Base-by-base conservation (phyloP, 2,113 vertebrate species). In the Sorex fumeus region DNA sequence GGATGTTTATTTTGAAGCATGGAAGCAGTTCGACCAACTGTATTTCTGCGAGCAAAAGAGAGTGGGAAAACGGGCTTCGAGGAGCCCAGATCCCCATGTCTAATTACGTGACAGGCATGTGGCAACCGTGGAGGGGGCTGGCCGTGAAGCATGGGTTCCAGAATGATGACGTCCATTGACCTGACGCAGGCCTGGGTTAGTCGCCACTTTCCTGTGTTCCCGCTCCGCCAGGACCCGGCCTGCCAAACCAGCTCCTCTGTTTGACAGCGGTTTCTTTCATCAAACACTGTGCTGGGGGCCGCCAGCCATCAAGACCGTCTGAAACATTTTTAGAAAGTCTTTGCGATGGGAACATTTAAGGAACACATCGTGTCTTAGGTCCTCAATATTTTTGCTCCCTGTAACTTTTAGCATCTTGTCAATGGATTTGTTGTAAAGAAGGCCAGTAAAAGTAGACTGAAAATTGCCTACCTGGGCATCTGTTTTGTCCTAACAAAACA, bases 321-420 rank as follows among this genome's bases (percentile, higher is more conserved):
- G 72, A 57, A 43, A 28, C 53, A 57, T 16, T 45, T 16, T 45
- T 28, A 36, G 57, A 62, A 74, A 72, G 71, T 62, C 60, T 60
- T 40, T 57, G 3, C 75, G 7, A n/a, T 71, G 18, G 5, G 34
- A 19, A 64, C 40, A 60, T 47, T 74, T 45, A 43, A 71, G 71
- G 40, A 77, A 18, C 8, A 34, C 0, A 0, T 21, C 10, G 10
- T 30, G 74, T 36, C 2, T 0, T 43, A 0, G 9, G 16, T 30
- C 40, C 32, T 62, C 32, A 9, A 30, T 47, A 47, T 25, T 32
- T 45, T 60, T 25, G 19, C n/a, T 77, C 40, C 53, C 18, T 1
- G 5, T 64, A 78, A 30, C 23, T 4, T 47, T 47, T 36, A 60
- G 34, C 10, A 34, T 1, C 53, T 80, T 8, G 1, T 27, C 19